Conservation (phyloP, 1,140 invertebrate genomes). For the Araneus ventricosus region DNA sequence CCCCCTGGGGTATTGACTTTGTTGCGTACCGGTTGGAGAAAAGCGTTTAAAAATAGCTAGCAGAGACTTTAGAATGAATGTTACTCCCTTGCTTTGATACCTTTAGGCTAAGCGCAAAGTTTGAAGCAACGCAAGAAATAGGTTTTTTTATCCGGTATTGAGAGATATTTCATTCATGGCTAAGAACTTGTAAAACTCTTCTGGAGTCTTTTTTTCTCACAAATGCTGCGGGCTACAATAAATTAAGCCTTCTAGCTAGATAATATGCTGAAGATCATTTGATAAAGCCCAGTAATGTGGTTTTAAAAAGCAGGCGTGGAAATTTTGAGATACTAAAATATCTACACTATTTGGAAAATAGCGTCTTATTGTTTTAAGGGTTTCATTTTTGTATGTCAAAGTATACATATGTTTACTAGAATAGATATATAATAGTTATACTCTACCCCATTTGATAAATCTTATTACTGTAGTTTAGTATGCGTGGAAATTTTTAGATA, state of each 20-base stretch:
- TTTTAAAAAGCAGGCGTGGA: too few relatives aligned
- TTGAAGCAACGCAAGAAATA: conserved; percentile 21
- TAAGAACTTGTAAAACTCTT: conserved; percentile 8
- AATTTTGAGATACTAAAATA: too few relatives aligned
- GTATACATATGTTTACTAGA: too few relatives aligned
- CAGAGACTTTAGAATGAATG: conserved; percentile 58
- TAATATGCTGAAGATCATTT: not conserved
- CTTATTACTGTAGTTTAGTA: not conserved
- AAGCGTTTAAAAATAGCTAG: conserved; percentile 70
- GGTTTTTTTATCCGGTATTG: conserved; percentile 41
- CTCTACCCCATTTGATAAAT: not conserved
- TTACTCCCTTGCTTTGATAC: conserved; percentile 51
- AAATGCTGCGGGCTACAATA: not conserved
- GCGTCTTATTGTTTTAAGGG: too few relatives aligned
- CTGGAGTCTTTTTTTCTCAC: not conserved
- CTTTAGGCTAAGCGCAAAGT: conserved; percentile 58
- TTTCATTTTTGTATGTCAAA: too few relatives aligned
- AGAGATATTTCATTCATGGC: conserved; percentile 27
- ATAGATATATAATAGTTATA: too few relatives aligned
- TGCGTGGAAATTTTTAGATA: too few relatives aligned
- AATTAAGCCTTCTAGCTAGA: not conserved
- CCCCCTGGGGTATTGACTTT: conserved; percentile 62
- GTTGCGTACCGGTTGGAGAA: conserved; percentile 51
- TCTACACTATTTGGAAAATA: too few relatives aligned
- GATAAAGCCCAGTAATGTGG: not conserved